A percentile compares a stretch with the other conserved stretches of the same genome.
Evolutionary conservation across 2,113 vertebrate species (phyloP).

Genomic region (Natator depressus): DNA sequence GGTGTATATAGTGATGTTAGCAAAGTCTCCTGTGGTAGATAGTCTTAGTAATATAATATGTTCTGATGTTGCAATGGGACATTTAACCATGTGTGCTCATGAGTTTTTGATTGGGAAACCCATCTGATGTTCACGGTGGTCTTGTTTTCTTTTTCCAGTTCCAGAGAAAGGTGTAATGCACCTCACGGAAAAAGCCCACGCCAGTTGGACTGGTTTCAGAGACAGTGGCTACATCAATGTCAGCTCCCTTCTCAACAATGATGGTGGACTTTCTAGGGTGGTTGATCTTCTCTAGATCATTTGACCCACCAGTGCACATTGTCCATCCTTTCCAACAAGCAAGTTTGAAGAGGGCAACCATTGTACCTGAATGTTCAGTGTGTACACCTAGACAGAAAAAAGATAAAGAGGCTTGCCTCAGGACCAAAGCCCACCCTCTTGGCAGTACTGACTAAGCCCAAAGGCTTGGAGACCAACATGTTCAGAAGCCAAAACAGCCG

Average conservation of each 20-base stretch:
- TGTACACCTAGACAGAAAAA: neutral
- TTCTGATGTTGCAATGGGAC: neutral
- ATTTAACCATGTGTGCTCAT: neutral
- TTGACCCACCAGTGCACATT: neutral
- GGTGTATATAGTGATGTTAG: neutral
- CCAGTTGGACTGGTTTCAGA: neutral
- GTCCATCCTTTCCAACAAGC: neutral
- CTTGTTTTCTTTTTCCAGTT: neutral
- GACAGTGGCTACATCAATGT: neutral
- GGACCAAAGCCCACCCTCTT: neutral
- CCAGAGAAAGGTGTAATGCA: neutral
- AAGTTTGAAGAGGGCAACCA: neutral
- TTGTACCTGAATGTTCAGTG: neutral
- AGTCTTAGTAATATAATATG: neutral
- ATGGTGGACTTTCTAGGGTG: neutral
- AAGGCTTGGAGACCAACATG: neutral
- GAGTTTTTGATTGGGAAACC: neutral
- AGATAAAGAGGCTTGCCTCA: neutral
- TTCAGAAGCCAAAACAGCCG: neutral
- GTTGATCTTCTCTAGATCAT: neutral
- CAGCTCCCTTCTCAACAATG: neutral
- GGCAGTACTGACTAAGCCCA: too few species aligned
- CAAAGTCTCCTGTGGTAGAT: neutral
- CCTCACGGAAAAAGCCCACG: neutral
- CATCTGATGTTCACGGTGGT: neutral